Conservation (phyloP, 2,888 invertebrate species). For the Mactromeris polynyma region DNA sequence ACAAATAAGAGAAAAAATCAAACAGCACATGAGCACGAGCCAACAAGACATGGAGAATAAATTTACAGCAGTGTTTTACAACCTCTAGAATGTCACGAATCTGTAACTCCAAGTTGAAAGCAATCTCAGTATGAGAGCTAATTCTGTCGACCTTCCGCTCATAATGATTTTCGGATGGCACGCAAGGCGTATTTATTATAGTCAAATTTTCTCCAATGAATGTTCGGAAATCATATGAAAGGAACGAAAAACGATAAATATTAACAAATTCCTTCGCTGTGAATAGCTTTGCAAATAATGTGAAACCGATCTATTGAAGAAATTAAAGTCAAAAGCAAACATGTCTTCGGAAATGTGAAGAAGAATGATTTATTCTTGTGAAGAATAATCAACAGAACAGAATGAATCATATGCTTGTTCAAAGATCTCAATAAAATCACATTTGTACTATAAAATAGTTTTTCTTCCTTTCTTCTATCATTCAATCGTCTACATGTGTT, state of each 20-base stretch:
- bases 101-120: background rate
- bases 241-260: conserved; percentile 15
- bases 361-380: conserved; percentile 11
- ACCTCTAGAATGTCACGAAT: background rate
- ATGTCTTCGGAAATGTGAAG: background rate
- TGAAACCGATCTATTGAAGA: conserved; percentile 1
- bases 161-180: conserved; percentile 11
- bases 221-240: background rate
- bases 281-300: conserved; percentile 20
- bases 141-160: background rate
- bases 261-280: background rate
- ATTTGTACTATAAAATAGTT: background rate
- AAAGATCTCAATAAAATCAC: conserved; percentile 4
- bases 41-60: background rate
- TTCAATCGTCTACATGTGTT: background rate
- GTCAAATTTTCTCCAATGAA: background rate
- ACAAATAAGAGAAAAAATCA: background rate
- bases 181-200: background rate
- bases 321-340: conserved; percentile 14
- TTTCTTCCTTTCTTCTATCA: background rate
- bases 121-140: background rate
- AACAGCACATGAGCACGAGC: background rate
- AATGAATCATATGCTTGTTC: conserved; percentile 27
- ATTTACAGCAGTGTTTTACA: background rate
- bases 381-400: background rate